phyloP scores from a whole-genome alignment of 2,113 vertebrate species.

The Tragelaphus imberbis region DNA sequence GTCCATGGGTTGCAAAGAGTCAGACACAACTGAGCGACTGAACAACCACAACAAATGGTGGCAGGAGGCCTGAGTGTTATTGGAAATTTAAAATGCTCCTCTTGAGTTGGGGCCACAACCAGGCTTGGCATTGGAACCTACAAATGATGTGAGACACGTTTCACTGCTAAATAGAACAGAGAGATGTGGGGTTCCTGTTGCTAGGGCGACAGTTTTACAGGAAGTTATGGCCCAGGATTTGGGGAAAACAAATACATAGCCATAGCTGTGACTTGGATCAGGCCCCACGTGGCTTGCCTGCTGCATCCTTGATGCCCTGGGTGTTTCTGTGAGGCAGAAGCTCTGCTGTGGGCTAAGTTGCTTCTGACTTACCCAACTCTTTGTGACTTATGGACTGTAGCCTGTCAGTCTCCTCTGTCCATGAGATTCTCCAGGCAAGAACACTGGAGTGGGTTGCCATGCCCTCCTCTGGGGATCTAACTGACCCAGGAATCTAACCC shows the following conservation, averaged over 20 bases:
- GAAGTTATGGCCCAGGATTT: not conserved
- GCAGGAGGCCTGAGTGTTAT: not conserved
- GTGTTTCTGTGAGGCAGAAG: not conserved
- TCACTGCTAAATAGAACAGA: not conserved
- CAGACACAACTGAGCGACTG: accelerated
- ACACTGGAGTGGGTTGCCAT: not conserved
- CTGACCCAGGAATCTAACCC: not conserved
- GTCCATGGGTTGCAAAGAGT: not conserved
- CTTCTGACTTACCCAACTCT: not conserved
- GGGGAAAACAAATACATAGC: not conserved
- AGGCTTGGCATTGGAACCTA: not conserved
- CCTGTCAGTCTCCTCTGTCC: not conserved
- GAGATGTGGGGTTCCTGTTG: not conserved
- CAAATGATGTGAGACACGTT: not conserved
- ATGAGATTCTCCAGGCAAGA: not conserved
- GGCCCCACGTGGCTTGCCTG: not conserved
- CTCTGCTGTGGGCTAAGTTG: not conserved
- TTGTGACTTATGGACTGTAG: not conserved
- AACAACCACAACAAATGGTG: not conserved
- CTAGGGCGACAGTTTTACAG: not conserved
- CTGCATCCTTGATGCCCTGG: not conserved
- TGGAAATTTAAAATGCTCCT: not conserved
- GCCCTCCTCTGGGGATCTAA: not conserved
- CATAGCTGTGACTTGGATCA: not conserved
- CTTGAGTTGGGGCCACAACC: not conserved